Base-by-base conservation (phyloP, 2,113 vertebrate species). In the Chaetura pelagica region DNA sequence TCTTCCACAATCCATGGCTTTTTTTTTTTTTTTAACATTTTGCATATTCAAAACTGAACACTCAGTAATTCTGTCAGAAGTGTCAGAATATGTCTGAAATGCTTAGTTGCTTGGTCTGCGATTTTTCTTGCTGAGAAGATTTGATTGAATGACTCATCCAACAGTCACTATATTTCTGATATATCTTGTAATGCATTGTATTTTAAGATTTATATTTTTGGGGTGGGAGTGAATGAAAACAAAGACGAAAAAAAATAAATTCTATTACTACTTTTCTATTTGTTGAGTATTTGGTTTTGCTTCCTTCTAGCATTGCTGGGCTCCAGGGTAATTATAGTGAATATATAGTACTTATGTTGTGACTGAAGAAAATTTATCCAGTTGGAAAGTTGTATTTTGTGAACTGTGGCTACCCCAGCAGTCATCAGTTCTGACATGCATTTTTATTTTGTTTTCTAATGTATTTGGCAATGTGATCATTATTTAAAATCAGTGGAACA, bases 81-180 rank as follows among this genome's bases (percentile, higher is more conserved):
- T 87, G 82, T 95, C 93, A 95, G 81, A 95, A 77, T 72, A 40
- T 35, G 76, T 95, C 83, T 88, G 92, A 88, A 96, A 86, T 61
- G 64, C 85, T 84, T 90, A 91, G 63, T 90, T 93, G 92, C 93
- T 97, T 91, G 64, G 82, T 91, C 63, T 90, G 93, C 95, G 93
- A 0, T 95, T 97, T 94, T 96, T 84, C 79, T 93, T 96, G 23
- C 84, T 86, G 83, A 49, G 84, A 73, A 79, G 75, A 80, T 93
- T 92, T 87, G 87, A 84, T 90, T 92, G 88, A 94, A 75, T 97
- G 95, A 97, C 93, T 96, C 95, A 96, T 86, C 57, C 79, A 86
- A 58, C 95, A 88, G 90, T 90, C 85, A 86, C 79, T 78, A 63
- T 88, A 54, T 78, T 92, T 91, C 85, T 92, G 68, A 90, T 88